Evolutionary conservation across 2,797 vertebrate genomes (phyloP), one percentile per base, ranked within the genome.

Genomic region (Cheirogaleus major): DNA sequence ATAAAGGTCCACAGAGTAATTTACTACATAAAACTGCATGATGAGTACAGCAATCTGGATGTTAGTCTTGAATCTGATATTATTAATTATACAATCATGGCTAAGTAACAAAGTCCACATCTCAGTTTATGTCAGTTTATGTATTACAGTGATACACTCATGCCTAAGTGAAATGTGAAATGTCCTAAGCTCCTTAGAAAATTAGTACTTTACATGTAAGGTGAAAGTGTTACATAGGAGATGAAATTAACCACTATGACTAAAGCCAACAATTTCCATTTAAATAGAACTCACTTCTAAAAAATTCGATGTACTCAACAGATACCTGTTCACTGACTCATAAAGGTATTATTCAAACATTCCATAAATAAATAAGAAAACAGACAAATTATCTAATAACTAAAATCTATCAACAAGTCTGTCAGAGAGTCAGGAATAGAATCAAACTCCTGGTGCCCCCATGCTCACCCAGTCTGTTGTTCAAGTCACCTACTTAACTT

Each of bases 1-100:
- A 82, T 84, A 95, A 96, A 92, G 57, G 70, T 85, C 67, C 80
- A 96, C 4, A 85, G n/a, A 96, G 55, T 89, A 90, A 70, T 96
- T 92, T 76, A 91, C 35, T 91, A 91, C 91, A 83, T 85, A 96
- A 95, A 97, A 95, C 32, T 55, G 59, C 94, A 89, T 45, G 5
- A 92, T 84, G 20, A 85, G 65, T 67, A 88, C 4, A 67, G 7
- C 83, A 48, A 93, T 65, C 20, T 92, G 55, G 6, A 91, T 88
- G 89, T 30, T 73, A 92, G 59, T 94, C 57, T 59, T 86, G 55
- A 90, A 57, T 92, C 30, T 91, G 65, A 72, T 85, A 87, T 17
- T 72, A 87, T 55, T 73, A 93, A 89, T 75, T 91, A 86, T 23
- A 86, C 12, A 89, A 86, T 41, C 75, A 92, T 25, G 35, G 45